Evolutionary conservation across 2,797 vertebrate species (phyloP).

Genomic region (Sarcoramphus papa): DNA sequence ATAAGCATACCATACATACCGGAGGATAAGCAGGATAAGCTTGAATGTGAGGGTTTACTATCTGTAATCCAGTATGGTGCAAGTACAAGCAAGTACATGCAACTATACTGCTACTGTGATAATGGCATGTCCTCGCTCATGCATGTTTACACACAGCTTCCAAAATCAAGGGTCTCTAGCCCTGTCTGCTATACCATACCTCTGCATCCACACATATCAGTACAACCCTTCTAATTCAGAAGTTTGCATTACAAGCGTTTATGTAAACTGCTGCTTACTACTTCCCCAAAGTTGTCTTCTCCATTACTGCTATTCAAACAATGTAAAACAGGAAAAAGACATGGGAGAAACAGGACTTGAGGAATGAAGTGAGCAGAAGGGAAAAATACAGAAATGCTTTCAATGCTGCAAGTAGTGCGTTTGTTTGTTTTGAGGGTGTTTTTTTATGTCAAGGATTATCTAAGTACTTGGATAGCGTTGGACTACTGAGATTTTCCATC

Average conservation of each 20-base stretch:
- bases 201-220: background rate
- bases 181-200: background rate
- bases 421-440: background rate
- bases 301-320: background rate
- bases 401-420: accelerated
- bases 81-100: background rate
- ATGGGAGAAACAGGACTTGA: background rate
- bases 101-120: background rate
- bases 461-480: background rate
- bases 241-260: background rate
- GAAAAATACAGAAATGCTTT: background rate
- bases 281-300: background rate
- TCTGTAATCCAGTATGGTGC: background rate
- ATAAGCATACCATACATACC: background rate
- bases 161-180: background rate
- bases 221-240: background rate
- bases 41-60: background rate
- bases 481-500: background rate
- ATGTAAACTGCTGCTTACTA: background rate
- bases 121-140: background rate
- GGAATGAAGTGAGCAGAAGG: background rate
- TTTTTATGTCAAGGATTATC: background rate
- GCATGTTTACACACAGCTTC: background rate
- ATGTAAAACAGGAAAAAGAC: background rate
- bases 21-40: background rate